phyloP scores from a whole-genome alignment of 2,888 invertebrate species.

The Acronicta psi region DNA sequence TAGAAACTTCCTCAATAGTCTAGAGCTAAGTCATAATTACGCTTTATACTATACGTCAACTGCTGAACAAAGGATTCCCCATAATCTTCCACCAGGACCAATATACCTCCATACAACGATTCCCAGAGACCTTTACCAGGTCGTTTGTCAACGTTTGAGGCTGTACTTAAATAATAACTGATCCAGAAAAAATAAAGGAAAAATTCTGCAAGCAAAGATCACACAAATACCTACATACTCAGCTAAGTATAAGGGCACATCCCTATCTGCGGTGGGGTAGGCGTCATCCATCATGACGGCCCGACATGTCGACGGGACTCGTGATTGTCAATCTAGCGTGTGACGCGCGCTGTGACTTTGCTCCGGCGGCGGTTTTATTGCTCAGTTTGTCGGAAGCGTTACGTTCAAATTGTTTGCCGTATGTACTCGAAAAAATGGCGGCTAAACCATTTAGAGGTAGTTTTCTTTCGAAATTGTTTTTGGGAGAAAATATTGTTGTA shows the following conservation, averaged over 20 bases:
- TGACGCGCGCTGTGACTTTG: slow-evolving; percentile 63
- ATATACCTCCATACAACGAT: too few species aligned
- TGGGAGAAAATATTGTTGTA: slow-evolving; percentile 8
- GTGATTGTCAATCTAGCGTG: slow-evolving; percentile 74
- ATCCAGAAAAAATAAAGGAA: background rate
- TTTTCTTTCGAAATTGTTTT: slow-evolving; percentile 47
- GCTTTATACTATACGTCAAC: too few species aligned
- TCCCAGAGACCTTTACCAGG: too few species aligned
- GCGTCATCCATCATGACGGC: slow-evolving; percentile 68
- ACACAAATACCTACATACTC: slow-evolving; percentile 18
- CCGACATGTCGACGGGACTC: slow-evolving; percentile 65
- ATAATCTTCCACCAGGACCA: too few species aligned
- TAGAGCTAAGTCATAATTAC: too few species aligned
- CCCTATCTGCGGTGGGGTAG: slow-evolving; percentile 51
- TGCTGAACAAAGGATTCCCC: too few species aligned
- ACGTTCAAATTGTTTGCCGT: slow-evolving; percentile 52
- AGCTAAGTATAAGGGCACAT: slow-evolving; percentile 39
- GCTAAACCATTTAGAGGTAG: slow-evolving; percentile 36
- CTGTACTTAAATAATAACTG: too few species aligned
- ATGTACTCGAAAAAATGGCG: slow-evolving; percentile 38
- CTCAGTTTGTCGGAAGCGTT: slow-evolving; percentile 59
- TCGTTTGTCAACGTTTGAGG: too few species aligned
- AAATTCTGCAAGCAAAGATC: slow-evolving; percentile 19
- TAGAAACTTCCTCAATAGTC: too few species aligned
- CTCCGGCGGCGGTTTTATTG: slow-evolving; percentile 63